Evolutionary conservation across 2,113 vertebrate species (phyloP).

Genomic region (Phrynocephalus versicolor): DNA sequence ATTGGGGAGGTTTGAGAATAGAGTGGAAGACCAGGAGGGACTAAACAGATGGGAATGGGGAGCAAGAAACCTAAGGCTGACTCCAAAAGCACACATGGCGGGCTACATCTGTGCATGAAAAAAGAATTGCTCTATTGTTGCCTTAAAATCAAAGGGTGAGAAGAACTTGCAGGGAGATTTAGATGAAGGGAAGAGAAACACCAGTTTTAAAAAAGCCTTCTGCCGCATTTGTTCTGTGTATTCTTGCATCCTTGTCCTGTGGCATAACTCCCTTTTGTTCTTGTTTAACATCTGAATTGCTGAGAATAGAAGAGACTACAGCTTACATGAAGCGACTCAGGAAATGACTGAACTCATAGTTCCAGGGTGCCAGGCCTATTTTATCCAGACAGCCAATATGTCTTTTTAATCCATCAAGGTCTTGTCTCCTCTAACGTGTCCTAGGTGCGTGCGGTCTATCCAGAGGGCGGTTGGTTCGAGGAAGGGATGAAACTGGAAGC

Average conservation of each 20-base stretch:
- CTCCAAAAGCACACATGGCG: not conserved
- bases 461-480: constrained; percentile 88
- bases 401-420: not conserved
- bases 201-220: not conserved
- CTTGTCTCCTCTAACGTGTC: constrained; percentile 5
- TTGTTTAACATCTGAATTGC: not conserved
- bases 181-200: not conserved
- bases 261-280: not conserved
- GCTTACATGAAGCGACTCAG: not conserved
- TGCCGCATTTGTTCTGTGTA: not conserved
- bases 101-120: not conserved
- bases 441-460: constrained; percentile 90
- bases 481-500: constrained; percentile 96
- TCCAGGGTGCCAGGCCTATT: not conserved
- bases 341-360: not conserved
- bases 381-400: not conserved
- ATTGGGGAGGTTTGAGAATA: not conserved
- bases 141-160: not conserved
- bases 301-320: not conserved
- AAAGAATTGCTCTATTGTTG: not conserved
- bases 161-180: not conserved
- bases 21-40: not conserved
- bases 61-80: not conserved
- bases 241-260: not conserved
- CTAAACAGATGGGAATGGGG: not conserved